Percentiles rank a stretch among this genome's conserved stretches.
These are phyloP conservation scores for Peromyscus maniculatus DNA, from an alignment of 2,113 vertebrate genomes.

Conservation along the genomic window DNA sequence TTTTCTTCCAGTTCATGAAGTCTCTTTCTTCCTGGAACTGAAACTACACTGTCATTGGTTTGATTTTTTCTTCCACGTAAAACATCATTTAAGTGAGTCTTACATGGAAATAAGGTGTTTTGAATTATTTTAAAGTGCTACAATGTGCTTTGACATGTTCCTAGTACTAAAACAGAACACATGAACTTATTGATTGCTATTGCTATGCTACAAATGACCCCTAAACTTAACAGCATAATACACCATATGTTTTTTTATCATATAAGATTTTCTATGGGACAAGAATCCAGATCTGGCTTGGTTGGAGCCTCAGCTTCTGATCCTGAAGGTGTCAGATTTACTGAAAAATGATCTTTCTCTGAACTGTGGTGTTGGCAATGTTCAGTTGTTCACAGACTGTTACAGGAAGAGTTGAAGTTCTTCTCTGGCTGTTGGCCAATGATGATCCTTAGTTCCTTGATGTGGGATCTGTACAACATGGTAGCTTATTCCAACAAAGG, in stretches of 20 bases:
- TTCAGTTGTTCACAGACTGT: background rate
- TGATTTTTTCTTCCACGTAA: background rate
- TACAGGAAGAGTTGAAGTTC: too few species aligned
- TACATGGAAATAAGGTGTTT: conserved; percentile 14
- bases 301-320: background rate
- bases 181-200: background rate
- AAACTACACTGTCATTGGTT: background rate
- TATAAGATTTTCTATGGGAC: background rate
- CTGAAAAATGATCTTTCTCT: background rate
- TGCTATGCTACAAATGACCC: background rate
- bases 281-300: background rate
- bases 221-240: background rate
- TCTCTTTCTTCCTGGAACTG: background rate
- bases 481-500: background rate
- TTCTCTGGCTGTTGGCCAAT: background rate
- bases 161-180: background rate
- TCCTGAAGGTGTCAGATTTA: background rate
- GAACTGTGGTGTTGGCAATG: fast-evolving
- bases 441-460: background rate
- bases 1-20: background rate
- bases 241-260: background rate
- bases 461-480: background rate
- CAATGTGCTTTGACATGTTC: background rate
- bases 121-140: background rate
- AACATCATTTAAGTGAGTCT: background rate